phyloP scores from a whole-genome alignment of 2,113 vertebrate genomes.

The Syrmaticus mikado region DNA sequence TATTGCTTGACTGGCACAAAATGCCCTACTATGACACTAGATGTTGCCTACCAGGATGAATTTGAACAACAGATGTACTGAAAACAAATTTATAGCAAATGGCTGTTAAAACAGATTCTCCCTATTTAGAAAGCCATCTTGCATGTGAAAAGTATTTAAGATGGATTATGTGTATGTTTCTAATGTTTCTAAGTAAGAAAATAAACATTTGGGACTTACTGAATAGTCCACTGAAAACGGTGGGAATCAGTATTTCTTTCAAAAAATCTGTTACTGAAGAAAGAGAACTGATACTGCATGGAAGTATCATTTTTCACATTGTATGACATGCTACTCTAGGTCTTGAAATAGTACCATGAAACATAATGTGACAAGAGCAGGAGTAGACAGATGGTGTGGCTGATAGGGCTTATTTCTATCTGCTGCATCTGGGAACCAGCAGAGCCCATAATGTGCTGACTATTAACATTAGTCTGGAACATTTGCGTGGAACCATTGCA shows the following conservation, averaged over 20 bases:
- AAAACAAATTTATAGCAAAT: conserved; percentile 6
- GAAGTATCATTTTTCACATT: not conserved
- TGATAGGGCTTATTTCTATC: conserved; percentile 25
- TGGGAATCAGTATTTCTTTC: not conserved
- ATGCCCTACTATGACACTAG: not conserved
- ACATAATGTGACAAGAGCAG: conserved; percentile 53
- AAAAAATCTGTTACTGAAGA: not conserved
- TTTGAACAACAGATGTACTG: not conserved
- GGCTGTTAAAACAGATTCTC: not conserved
- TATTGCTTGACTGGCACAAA: not conserved
- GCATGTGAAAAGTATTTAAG: not conserved
- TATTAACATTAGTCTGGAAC: conserved; percentile 24
- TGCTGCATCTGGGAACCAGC: conserved; percentile 53
- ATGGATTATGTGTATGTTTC: not conserved
- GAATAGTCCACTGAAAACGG: not conserved
- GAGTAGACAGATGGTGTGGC: conserved; percentile 60
- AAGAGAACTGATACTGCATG: not conserved
- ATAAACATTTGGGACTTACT: conserved; percentile 12
- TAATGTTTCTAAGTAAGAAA: not conserved
- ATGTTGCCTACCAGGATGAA: not conserved
- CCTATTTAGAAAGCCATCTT: not conserved
- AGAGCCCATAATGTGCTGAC: conserved; percentile 33
- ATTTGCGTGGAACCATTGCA: conserved; percentile 20
- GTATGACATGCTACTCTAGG: not conserved
- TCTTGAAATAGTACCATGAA: conserved; percentile 54